Percentiles rank a stretch among this genome's conserved stretches.
Conservation (phyloP, 2,113 vertebrate species). For the Mesocricetus auratus region DNA sequence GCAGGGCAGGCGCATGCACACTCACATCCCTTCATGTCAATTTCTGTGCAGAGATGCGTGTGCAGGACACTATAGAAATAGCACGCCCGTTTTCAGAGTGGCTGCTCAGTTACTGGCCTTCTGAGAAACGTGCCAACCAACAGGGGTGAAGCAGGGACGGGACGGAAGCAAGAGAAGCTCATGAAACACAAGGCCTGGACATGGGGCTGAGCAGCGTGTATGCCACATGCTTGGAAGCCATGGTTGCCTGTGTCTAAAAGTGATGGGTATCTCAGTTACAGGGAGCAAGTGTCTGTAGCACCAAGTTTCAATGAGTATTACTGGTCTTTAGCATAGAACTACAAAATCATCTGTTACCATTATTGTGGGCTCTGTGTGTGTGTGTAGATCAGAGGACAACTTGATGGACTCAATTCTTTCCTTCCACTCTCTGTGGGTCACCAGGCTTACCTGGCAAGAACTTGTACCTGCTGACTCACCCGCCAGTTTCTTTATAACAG, state of each 20-base stretch:
- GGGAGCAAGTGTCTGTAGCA: background rate
- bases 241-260: background rate
- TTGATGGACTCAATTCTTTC: background rate
- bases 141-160: background rate
- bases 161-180: background rate
- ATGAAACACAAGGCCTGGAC: too few relatives aligned
- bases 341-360: background rate
- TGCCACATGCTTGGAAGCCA: background rate
- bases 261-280: background rate
- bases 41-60: background rate
- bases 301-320: background rate
- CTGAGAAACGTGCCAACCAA: background rate
- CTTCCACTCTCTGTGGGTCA: background rate
- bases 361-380: background rate
- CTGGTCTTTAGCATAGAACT: background rate
- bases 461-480: background rate
- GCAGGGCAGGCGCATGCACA: background rate
- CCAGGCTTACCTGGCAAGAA: background rate
- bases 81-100: background rate
- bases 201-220: background rate
- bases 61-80: background rate
- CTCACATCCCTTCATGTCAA: background rate
- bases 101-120: background rate
- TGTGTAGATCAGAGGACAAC: too few relatives aligned
- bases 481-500: background rate